Base-by-base conservation (phyloP, 2,888 invertebrate species). In the Labia minor region DNA sequence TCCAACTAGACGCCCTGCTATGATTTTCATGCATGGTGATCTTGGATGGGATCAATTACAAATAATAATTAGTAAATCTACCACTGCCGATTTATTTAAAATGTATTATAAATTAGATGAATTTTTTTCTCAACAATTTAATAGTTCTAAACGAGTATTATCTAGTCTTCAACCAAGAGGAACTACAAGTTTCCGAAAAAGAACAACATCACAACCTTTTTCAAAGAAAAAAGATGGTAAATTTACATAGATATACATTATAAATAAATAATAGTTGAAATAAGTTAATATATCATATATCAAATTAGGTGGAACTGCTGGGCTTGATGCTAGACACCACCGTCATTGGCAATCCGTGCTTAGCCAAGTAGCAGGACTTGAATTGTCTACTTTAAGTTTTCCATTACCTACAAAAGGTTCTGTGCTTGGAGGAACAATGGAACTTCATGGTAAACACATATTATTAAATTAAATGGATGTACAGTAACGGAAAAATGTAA, bases 71-170 rank as follows among this genome's bases (percentile, higher is more conserved):
- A 94, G 93, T 3, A 92, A 95, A 77, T 95, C 95, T 64, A 99
- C 98, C 1, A 96, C 97, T 0, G 94, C 95, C 0, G 98, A 99
- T 80, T 81, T 99, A 68, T 81, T 96, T 64, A 98, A 97, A 81
- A 97, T 99, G 91, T 94, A 90, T 76, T 89, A 91, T 71, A 97
- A 97, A 76, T 82, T 99, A 37, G 95, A 95, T 73, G 95, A 97
- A 79, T 99, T 99, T 82, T 97, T 99, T 80, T 90, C 92, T 70
- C 96, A 96, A 77, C 97, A 98, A 81, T 95, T 97, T 77, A 94
- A 95, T 77, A 95, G 93, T 72, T 93, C 95, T 76, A 94, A 93
- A 77, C 83, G 95, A 1, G 95, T 94, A 2, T 92, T 96, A 76
- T 90, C 89, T 69, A 87, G 86, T 49, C 74, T 86, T 71, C 86